A percentile compares a stretch with the other conserved stretches of the same genome.
phyloP scores from a whole-genome alignment of 2,113 vertebrate species.

The Otolemur garnettii region DNA sequence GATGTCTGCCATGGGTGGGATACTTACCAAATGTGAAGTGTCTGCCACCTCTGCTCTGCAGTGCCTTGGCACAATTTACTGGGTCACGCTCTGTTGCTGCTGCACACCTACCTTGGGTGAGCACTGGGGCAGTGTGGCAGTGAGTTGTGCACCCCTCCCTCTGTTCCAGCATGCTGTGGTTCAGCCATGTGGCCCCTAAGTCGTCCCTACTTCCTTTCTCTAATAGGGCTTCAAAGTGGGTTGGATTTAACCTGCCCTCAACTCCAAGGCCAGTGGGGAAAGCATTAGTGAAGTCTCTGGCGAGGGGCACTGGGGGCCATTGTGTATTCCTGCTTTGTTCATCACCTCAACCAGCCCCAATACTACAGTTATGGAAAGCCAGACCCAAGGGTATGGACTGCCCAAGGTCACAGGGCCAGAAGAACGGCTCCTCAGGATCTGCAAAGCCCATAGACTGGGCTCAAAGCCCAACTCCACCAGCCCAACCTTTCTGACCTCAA shows the following conservation, averaged over 20 bases:
- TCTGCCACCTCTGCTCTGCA: neutral
- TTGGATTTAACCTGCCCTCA: neutral
- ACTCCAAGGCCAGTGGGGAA: too few species aligned
- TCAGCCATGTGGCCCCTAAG: neutral
- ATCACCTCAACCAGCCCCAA: neutral
- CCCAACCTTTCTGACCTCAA: neutral
- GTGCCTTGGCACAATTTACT: neutral
- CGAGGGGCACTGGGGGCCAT: neutral
- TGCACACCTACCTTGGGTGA: neutral
- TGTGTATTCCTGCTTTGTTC: neutral
- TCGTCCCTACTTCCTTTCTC: neutral
- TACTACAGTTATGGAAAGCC: accelerated
- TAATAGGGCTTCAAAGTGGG: too few species aligned
- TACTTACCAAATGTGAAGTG: too few species aligned
- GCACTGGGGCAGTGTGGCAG: neutral
- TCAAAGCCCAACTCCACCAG: neutral
- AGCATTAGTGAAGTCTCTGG: neutral
- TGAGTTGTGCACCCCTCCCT: neutral
- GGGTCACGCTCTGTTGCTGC: neutral
- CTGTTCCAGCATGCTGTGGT: neutral
- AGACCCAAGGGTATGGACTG: too few species aligned
- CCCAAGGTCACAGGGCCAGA: neutral
- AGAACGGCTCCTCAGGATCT: neutral
- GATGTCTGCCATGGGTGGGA: neutral
- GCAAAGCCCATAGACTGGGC: neutral